Percentiles rank a stretch among this genome's conserved stretches.
phyloP scores from a whole-genome alignment of 2,888 invertebrate genomes.

The Lobophora halterata region DNA sequence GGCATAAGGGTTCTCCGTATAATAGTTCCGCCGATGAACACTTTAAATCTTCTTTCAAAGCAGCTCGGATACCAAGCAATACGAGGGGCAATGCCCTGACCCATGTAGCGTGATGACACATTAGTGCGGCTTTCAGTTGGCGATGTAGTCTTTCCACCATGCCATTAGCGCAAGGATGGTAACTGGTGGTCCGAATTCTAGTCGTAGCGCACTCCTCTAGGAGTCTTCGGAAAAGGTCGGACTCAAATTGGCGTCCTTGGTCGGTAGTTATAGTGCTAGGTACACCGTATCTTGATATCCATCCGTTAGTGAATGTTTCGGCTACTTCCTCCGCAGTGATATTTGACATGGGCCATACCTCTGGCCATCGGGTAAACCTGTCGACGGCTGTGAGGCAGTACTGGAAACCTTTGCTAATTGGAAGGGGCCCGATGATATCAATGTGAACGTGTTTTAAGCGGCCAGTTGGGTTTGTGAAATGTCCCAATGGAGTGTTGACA shows the following conservation, averaged over 20 bases:
- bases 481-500: conserved; percentile 15
- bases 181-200: conserved; percentile 13
- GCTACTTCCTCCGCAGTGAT: conserved; percentile 29
- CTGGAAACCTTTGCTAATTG: conserved; percentile 6
- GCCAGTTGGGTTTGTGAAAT: background rate
- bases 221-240: conserved; percentile 19
- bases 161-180: conserved; percentile 16
- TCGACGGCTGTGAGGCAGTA: conserved; percentile 39
- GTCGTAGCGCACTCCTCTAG: conserved; percentile 4
- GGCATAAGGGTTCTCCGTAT: conserved; percentile 32
- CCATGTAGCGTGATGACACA: conserved; percentile 16
- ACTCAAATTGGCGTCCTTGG: conserved; percentile 32
- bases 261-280: conserved; percentile 26
- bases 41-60: conserved; percentile 22
- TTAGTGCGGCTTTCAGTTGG: conserved; percentile 15
- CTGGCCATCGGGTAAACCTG: conserved; percentile 32
- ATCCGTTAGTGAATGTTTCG: conserved; percentile 19
- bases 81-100: conserved; percentile 11
- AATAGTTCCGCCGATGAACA: conserved; percentile 34
- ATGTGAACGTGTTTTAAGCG: conserved; percentile 43
- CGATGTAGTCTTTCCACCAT: conserved; percentile 21
- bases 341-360: conserved; percentile 25
- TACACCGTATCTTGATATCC: conserved; percentile 31
- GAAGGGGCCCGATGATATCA: conserved; percentile 44
- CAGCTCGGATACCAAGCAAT: conserved; percentile 12